These are phyloP conservation scores for Antheraea pernyi DNA, from an alignment of 1,140 invertebrate genomes.

Conservation along the genomic window DNA sequence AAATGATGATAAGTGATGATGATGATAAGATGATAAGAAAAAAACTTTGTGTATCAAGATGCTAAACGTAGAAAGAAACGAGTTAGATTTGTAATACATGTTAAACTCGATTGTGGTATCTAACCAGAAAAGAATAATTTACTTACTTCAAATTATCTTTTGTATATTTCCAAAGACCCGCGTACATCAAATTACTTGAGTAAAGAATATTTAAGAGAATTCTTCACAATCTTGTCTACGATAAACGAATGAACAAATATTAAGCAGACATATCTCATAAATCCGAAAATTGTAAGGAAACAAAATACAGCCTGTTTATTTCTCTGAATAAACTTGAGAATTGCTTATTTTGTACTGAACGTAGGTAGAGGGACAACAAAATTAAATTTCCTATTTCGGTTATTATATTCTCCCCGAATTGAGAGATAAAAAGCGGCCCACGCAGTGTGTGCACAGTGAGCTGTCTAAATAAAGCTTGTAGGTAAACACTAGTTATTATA, in stretches of 20 bases:
- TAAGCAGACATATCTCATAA: not conserved
- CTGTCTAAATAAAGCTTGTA: conserved; percentile 22
- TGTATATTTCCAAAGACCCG: too few relatives aligned
- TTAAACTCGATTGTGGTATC: too few relatives aligned
- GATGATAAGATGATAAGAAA: too few relatives aligned
- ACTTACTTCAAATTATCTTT: too few relatives aligned
- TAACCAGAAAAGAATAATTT: too few relatives aligned
- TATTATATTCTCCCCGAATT: not conserved
- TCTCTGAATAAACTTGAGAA: not conserved
- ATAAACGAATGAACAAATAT: not conserved
- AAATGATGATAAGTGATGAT: too few relatives aligned
- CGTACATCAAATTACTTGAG: too few relatives aligned
- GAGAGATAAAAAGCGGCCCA: conserved; percentile 1
- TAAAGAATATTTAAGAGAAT: too few relatives aligned
- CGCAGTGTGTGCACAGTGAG: conserved; percentile 6
- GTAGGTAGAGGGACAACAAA: not conserved
- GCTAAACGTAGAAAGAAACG: too few relatives aligned
- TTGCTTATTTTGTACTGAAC: not conserved
- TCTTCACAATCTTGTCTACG: too few relatives aligned
- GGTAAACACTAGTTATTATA: conserved; percentile 47
- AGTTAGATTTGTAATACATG: too few relatives aligned
- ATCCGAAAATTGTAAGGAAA: not conserved
- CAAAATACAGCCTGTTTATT: not conserved
- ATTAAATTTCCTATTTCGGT: conserved; percentile 3
- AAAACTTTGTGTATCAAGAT: too few relatives aligned